Percentiles rank a stretch among this genome's conserved stretches.
These are phyloP conservation scores for Bellardia bayeri DNA, from an alignment of 2,888 invertebrate species.

Conservation along the genomic window DNA sequence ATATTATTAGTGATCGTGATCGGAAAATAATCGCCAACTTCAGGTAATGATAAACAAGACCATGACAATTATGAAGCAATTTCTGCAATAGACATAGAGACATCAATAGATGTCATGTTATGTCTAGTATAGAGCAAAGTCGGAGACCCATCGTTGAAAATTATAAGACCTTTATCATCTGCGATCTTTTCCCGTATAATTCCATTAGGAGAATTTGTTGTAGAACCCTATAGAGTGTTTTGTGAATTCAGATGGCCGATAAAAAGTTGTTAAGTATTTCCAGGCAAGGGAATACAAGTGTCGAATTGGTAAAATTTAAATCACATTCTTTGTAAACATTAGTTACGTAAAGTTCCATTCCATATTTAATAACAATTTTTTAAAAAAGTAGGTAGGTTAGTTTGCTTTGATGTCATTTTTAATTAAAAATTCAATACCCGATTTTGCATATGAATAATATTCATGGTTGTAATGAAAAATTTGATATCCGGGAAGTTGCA, in stretches of 20 bases:
- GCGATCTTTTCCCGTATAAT: neutral
- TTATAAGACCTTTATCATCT: neutral
- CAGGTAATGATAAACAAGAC: constrained; percentile 18
- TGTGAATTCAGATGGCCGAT: neutral
- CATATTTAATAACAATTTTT: too few species aligned
- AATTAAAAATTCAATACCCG: neutral
- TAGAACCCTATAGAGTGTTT: neutral
- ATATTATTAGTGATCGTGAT: too few species aligned
- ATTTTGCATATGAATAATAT: constrained; percentile 11
- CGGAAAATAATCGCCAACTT: too few species aligned
- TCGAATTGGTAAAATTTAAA: neutral
- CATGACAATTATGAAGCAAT: neutral
- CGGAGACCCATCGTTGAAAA: neutral
- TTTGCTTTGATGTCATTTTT: neutral
- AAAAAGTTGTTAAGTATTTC: neutral
- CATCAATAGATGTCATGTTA: constrained; percentile 6
- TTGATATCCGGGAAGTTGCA: constrained; percentile 12
- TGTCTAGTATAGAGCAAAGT: neutral
- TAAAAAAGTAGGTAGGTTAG: too few species aligned
- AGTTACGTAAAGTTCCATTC: too few species aligned
- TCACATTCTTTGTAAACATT: neutral
- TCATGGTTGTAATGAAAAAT: constrained; percentile 11
- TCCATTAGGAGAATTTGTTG: neutral
- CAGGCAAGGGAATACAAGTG: neutral
- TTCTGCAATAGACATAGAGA: neutral